Evolutionary conservation across 2,888 invertebrate species (phyloP).

Genomic region (Eutolmus rufibarbis): DNA sequence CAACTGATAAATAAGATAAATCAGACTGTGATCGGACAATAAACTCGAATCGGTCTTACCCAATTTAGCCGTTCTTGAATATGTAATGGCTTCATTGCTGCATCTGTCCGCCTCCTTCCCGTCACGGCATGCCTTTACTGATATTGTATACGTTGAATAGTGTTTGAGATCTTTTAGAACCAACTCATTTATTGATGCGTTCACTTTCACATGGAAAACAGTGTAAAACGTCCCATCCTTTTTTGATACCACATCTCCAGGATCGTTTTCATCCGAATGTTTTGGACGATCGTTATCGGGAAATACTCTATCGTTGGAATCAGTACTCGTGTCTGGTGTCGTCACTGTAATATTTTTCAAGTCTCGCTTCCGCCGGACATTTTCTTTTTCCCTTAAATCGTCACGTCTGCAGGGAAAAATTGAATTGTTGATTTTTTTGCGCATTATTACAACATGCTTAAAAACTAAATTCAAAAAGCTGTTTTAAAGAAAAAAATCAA

Average conservation of each 20-base stretch:
- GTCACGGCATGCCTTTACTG: conserved; percentile 80
- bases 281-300: neutral
- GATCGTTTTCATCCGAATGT: neutral
- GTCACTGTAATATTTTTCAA: neutral
- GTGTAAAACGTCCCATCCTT: conserved; percentile 49
- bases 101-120: conserved; percentile 60
- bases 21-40: neutral
- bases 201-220: conserved; percentile 52
- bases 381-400: neutral
- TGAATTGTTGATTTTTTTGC: neutral
- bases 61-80: conserved; percentile 62
- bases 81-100: conserved; percentile 64
- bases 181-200: conserved; percentile 61
- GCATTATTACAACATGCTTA: no score
- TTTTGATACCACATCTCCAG: neutral
- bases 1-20: conserved; percentile 62
- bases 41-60: conserved; percentile 49
- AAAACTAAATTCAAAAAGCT: no score
- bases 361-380: conserved; percentile 23
- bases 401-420: conserved; percentile 29
- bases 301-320: neutral
- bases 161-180: conserved; percentile 74
- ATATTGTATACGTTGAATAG: conserved; percentile 78
- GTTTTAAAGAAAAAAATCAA: no score
- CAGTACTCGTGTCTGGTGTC: neutral